Percentiles rank a stretch among this genome's conserved stretches.
Conservation (phyloP, 2,888 invertebrate species). For the Chrysotoxum bicinctum region DNA sequence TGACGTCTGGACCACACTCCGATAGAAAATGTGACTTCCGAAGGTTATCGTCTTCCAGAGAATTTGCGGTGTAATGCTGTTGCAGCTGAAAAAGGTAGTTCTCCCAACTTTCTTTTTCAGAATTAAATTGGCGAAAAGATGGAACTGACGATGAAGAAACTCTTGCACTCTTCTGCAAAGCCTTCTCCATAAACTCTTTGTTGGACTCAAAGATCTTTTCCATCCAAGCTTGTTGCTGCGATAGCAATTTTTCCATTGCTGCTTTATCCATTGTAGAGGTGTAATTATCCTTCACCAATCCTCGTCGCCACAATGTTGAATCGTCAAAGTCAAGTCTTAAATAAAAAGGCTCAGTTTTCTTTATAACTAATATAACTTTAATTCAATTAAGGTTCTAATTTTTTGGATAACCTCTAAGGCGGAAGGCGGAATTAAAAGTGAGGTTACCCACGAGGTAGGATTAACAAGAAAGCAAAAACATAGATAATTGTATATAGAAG, state of each 20-base stretch:
- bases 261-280: not conserved
- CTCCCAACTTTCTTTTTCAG: conserved; percentile 11
- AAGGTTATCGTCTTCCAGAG: conserved; percentile 18
- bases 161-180: not conserved
- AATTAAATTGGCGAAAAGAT: conserved; percentile 11
- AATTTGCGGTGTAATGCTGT: conserved; percentile 26
- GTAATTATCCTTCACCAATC: not conserved
- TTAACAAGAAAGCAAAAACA: too few species aligned
- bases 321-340: not conserved
- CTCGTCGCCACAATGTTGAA: not conserved
- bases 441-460: too few species aligned
- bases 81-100: conserved; percentile 32
- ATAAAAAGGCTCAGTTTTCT: too few species aligned
- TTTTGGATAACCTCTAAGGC: too few species aligned
- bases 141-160: not conserved
- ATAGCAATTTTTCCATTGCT: not conserved
- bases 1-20: conserved; percentile 10
- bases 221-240: not conserved
- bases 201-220: not conserved
- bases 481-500: too few species aligned
- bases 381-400: too few species aligned
- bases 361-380: too few species aligned
- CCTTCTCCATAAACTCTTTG: not conserved
- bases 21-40: conserved; percentile 18
- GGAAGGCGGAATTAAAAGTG: too few species aligned